A percentile compares a stretch with the other conserved stretches of the same genome.
These are phyloP conservation scores for Muntiacus muntjak DNA, from an alignment of 2,113 vertebrate species.

Conservation along the genomic window DNA sequence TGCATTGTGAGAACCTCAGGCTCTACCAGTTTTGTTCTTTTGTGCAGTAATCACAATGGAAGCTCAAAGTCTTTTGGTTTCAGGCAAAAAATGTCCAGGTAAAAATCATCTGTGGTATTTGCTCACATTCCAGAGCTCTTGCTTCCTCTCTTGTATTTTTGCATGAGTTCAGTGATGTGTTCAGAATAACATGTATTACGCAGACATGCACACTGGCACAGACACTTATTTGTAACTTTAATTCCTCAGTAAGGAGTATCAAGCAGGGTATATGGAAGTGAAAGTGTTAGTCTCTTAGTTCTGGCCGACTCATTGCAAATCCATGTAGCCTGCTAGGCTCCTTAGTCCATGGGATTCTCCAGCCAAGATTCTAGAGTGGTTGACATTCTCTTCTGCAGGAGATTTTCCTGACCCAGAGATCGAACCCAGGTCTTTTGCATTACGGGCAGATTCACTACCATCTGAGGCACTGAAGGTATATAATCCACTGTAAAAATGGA, in stretches of 20 bases:
- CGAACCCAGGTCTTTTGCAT: background rate
- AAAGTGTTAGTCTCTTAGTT: background rate
- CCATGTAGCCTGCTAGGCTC: background rate
- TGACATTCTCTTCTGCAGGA: background rate
- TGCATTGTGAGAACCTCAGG: background rate
- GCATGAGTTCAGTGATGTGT: background rate
- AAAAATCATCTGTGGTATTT: background rate
- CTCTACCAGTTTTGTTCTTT: background rate
- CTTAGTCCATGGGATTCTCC: background rate
- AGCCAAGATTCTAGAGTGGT: background rate
- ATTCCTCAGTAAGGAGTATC: background rate
- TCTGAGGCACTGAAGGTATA: background rate
- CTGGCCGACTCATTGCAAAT: background rate
- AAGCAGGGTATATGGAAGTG: background rate
- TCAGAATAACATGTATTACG: background rate
- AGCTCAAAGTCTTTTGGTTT: background rate
- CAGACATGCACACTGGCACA: background rate
- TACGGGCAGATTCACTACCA: accelerated
- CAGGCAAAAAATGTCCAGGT: background rate
- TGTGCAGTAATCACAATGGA: background rate
- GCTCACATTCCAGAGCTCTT: background rate
- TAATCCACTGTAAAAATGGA: background rate
- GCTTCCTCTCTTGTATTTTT: background rate
- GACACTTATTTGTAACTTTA: background rate
- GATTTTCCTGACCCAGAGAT: background rate